These are phyloP conservation scores for Cyclophora albipunctata DNA, from an alignment of 2,888 invertebrate genomes.

Conservation along the genomic window DNA sequence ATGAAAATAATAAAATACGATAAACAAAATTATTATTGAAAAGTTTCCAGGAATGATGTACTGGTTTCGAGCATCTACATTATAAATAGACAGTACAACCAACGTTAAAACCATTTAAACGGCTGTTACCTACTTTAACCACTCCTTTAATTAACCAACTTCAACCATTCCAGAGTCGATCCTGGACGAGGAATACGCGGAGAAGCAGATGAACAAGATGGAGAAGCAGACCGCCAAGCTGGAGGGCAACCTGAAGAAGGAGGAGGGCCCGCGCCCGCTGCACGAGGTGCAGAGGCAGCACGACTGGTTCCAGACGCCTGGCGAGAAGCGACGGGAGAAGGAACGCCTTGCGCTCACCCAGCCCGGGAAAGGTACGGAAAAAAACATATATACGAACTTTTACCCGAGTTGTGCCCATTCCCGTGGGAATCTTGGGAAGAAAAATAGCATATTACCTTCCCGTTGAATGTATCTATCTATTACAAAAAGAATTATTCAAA, in stretches of 20 bases:
- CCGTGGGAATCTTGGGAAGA: no score
- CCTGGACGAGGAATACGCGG: slow-evolving; percentile 88
- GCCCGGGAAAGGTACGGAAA: slow-evolving; percentile 43
- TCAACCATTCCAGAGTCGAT: slow-evolving; percentile 73
- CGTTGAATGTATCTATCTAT: no score
- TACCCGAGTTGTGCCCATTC: no score
- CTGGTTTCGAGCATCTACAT: no score
- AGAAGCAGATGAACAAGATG: slow-evolving; percentile 85
- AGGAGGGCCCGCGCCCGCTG: slow-evolving; percentile 39
- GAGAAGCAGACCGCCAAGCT: slow-evolving; percentile 88
- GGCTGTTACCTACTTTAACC: no score
- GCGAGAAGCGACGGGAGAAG: slow-evolving; percentile 86
- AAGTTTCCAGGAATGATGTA: no score
- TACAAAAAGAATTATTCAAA: no score
- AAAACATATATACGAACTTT: neutral
- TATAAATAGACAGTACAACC: no score
- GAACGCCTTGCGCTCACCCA: slow-evolving; percentile 74
- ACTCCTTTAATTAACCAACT: neutral
- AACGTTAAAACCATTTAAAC: no score
- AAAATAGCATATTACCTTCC: no score
- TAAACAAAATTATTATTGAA: no score
- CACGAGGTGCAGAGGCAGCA: slow-evolving; percentile 60
- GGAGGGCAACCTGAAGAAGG: slow-evolving; percentile 46
- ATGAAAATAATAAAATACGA: no score
- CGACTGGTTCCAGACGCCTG: slow-evolving; percentile 91